Conservation (phyloP, 2,113 vertebrate genomes). For the Amphilophus citrinellus region DNA sequence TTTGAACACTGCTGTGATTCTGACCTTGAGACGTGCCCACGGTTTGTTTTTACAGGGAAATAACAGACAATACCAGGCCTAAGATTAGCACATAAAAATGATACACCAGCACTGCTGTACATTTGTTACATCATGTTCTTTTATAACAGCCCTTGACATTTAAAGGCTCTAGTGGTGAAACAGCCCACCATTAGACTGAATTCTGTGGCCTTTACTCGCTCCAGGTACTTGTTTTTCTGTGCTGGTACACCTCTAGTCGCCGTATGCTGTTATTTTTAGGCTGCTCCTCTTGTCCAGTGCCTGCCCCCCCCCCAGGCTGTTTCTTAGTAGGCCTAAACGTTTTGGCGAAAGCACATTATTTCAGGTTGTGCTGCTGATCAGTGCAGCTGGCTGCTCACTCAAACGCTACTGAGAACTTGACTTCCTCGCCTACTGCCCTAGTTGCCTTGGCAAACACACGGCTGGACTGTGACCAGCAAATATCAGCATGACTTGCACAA, state of each 20-base stretch:
- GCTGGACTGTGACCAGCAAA: slow-evolving; percentile 62
- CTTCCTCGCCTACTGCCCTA: slow-evolving; percentile 64
- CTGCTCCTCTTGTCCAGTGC: neutral
- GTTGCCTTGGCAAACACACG: slow-evolving; percentile 62
- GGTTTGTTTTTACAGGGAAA: neutral
- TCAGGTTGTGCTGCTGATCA: neutral
- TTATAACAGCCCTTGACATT: slow-evolving; percentile 31
- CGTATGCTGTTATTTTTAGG: slow-evolving; percentile 47
- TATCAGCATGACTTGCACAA: slow-evolving; percentile 76
- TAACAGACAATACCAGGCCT: neutral
- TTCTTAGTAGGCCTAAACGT: neutral
- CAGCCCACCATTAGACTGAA: neutral
- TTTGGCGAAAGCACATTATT: slow-evolving; percentile 26
- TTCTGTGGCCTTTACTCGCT: slow-evolving; percentile 9
- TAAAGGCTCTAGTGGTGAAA: slow-evolving; percentile 16
- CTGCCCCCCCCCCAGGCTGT: neutral
- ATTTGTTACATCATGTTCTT: slow-evolving; percentile 8
- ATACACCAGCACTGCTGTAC: neutral
- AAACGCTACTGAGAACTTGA: slow-evolving; percentile 35
- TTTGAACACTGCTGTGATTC: neutral
- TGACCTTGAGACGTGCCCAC: neutral
- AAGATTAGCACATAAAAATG: neutral
- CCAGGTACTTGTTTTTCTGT: slow-evolving; percentile 23
- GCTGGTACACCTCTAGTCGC: slow-evolving; percentile 5
- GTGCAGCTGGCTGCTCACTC: slow-evolving; percentile 21